phyloP scores from a whole-genome alignment of 2,797 vertebrate genomes.

The Erethizon dorsatum region DNA sequence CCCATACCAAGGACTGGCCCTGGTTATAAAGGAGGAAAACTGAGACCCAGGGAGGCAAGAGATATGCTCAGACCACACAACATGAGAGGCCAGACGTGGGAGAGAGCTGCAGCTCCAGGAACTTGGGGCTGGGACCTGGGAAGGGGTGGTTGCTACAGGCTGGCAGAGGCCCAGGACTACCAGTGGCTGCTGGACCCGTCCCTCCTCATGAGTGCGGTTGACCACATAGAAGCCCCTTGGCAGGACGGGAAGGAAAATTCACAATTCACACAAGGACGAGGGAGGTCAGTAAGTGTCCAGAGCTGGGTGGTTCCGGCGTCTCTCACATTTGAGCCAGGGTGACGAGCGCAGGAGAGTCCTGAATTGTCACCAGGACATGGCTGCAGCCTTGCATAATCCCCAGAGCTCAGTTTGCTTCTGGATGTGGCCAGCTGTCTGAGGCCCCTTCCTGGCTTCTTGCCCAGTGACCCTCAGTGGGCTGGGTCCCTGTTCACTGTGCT shows the following conservation, averaged over 20 bases:
- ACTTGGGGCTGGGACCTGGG: not conserved
- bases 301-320: not conserved
- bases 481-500: not conserved
- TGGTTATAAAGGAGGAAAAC: not conserved
- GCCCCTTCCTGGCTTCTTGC: not conserved
- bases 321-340: not conserved
- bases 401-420: not conserved
- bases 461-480: not conserved
- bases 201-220: constrained; percentile 79
- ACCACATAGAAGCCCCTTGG: constrained; percentile 85
- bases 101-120: not conserved
- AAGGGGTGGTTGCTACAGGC: not conserved
- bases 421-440: not conserved
- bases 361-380: not conserved
- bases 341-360: not conserved
- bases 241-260: constrained; percentile 84
- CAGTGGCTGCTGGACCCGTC: constrained; percentile 59
- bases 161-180: constrained; percentile 59
- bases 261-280: constrained; percentile 77
- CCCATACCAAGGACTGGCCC: not conserved
- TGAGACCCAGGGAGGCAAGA: not conserved
- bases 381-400: not conserved
- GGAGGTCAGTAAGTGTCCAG: not conserved
- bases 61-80: not conserved
- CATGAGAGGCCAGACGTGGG: not conserved